Evolutionary conservation across 2,113 vertebrate species (phyloP).

Genomic region (Scophthalmus maximus): DNA sequence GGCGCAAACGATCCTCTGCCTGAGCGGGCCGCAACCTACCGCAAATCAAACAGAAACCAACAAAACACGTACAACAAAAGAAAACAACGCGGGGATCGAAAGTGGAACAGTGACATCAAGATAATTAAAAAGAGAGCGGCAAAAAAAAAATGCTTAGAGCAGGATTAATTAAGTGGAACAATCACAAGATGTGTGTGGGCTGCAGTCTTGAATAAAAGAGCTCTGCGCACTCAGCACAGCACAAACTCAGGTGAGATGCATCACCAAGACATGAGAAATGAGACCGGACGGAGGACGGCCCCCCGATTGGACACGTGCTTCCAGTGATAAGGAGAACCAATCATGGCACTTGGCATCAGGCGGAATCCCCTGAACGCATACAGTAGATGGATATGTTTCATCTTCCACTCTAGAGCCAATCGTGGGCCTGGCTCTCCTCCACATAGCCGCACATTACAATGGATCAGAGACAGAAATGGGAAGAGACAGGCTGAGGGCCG

Average conservation of each 20-base stretch:
- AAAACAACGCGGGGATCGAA: too few species aligned
- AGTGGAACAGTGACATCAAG: slow-evolving; percentile 5
- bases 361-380: slow-evolving; percentile 46
- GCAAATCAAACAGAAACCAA: background rate
- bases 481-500: slow-evolving; percentile 36
- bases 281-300: slow-evolving; percentile 27
- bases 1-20: slow-evolving; percentile 43
- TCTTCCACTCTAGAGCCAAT: slow-evolving; percentile 47
- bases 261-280: slow-evolving; percentile 27
- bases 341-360: slow-evolving; percentile 39
- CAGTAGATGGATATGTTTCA: slow-evolving; percentile 56
- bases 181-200: slow-evolving; percentile 30
- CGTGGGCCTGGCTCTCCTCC: slow-evolving; percentile 49
- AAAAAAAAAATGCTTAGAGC: slow-evolving; percentile 46
- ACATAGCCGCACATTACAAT: slow-evolving; percentile 51
- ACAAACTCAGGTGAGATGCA: slow-evolving; percentile 25
- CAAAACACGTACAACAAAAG: slow-evolving; percentile 20
- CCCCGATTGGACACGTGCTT: slow-evolving; percentile 23
- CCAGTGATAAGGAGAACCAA: slow-evolving; percentile 29
- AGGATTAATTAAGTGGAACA: slow-evolving; percentile 55
- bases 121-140: slow-evolving; percentile 39
- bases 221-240: slow-evolving; percentile 41
- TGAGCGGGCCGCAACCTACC: slow-evolving; percentile 14
- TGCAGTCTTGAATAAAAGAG: slow-evolving; percentile 7
- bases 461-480: slow-evolving; percentile 46